Base-by-base conservation (phyloP, 2,113 vertebrate genomes). In the Otocyon megalotis region DNA sequence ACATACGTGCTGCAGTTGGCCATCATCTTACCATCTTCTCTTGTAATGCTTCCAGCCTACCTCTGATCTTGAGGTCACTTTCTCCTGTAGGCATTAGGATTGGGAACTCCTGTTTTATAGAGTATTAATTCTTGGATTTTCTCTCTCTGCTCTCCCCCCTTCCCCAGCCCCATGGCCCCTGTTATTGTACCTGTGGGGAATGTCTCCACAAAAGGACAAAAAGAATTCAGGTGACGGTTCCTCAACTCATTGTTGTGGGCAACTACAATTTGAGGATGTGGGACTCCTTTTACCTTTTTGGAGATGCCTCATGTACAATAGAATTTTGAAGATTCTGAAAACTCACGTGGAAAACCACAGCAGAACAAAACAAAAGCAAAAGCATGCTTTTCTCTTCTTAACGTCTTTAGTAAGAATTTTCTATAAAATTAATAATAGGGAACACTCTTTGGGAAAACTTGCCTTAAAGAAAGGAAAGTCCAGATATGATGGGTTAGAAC, bases 271-370 rank as follows among this genome's bases (percentile, higher is more conserved):
- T 30, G 72, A 13, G n/a, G 30, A 58, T 74, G 6, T 56, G 81
- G 24, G 28, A 77, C 2, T 84, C 26, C 28, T 90, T 9, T 95
- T 88, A 89, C 4, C 8, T 76, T 90, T 91, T 80, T 81, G 92
- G 32, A 76, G n/a, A 50, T 30, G 50, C 2, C 24, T 60, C 32
- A 69, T 69, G 2, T 17, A 84, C 11, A 37, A 50, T 65, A 76
- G 13, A 94, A 83, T 65, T 82, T 19, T 58, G n/a, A 88, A 94
- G 58, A 24, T 88, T 95, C 26, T 90, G 43, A 96, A 86, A 77
- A 95, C 43, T 71, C 20, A 54, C 0, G 0, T 67, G 58, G 53
- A 90, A 96, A 88, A 48, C 60, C 35, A 90, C 22, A 87, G 19
- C 79, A 95, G 17, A 86, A 88, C 24, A 88, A 77, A 90, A 65